A percentile compares a stretch with the other conserved stretches of the same genome.
Conservation (phyloP, 2,113 vertebrate species). For the Cyphomyrus discorhynchus region DNA sequence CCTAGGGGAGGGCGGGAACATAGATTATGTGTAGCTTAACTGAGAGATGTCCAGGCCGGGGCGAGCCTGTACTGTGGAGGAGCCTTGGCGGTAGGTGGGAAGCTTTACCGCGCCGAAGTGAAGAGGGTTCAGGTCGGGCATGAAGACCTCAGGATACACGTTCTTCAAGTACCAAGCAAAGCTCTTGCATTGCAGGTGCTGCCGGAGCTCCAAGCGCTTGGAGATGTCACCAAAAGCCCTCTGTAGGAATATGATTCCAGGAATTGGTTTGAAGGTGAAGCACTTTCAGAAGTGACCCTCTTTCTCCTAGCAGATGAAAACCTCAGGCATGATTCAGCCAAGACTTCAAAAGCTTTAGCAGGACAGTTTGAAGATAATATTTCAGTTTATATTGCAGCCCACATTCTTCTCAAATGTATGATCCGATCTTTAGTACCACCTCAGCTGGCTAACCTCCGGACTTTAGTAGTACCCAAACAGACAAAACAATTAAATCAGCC, state of each 20-base stretch:
- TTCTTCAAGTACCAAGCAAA: conserved; percentile 94
- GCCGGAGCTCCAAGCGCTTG: conserved; percentile 75
- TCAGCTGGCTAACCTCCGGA: not conserved
- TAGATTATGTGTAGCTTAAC: conserved; percentile 13
- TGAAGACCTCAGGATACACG: conserved; percentile 89
- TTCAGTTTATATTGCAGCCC: not conserved
- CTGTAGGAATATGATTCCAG: conserved; percentile 56
- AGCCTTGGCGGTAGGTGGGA: not conserved
- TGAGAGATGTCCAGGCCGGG: conserved; percentile 60
- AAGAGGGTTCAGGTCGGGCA: conserved; percentile 86
- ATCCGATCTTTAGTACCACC: not conserved
- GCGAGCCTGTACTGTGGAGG: not conserved
- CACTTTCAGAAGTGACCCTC: not conserved
- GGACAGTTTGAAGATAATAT: not conserved
- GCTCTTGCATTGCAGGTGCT: conserved; percentile 82
- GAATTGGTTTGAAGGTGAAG: not conserved
- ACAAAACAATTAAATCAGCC: not conserved
- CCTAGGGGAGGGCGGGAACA: conserved; percentile 53
- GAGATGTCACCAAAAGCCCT: conserved; percentile 81
- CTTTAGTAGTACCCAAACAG: not conserved
- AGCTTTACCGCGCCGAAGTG: conserved; percentile 76
- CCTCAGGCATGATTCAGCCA: not conserved
- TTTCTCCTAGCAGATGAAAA: not conserved
- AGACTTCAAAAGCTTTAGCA: not conserved
- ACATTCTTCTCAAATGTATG: not conserved